phyloP scores from a whole-genome alignment of 1,140 invertebrate species.

The Heterodera carotae region DNA sequence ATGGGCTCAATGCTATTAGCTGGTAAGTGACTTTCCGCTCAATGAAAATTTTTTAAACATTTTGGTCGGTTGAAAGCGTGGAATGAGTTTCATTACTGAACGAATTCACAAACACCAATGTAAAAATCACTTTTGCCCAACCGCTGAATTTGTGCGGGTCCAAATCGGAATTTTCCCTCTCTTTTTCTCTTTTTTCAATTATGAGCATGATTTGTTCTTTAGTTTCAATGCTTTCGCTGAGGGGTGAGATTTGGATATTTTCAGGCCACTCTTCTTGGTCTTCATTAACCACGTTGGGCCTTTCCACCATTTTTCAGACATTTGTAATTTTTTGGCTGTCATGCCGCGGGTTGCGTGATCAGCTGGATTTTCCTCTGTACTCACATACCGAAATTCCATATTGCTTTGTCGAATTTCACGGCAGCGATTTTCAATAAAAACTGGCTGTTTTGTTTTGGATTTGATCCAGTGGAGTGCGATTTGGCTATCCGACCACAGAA shows the following conservation, averaged over 20 bases:
- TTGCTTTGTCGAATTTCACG: neutral
- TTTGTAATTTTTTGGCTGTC: neutral
- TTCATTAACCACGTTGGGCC: neutral
- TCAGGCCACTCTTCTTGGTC: conserved; percentile 3
- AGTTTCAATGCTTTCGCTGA: neutral
- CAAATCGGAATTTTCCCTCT: neutral
- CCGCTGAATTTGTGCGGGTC: neutral
- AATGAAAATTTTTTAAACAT: neutral
- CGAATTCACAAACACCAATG: neutral
- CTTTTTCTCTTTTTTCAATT: neutral
- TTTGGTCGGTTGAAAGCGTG: neutral
- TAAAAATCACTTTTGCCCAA: neutral
- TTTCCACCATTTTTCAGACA: neutral
- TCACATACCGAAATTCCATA: neutral
- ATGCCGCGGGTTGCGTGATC: conserved; percentile 5
- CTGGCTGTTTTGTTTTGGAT: neutral
- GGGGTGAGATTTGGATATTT: neutral
- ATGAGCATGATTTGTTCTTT: conserved; percentile 5
- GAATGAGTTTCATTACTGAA: neutral
- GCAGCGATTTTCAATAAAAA: conserved; percentile 1
- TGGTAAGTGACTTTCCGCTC: neutral
- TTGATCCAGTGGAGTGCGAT: conserved; percentile 5
- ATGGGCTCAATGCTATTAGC: conserved; percentile 2
- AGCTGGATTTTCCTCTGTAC: neutral
- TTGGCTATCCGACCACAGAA: conserved; percentile 13